Evolutionary conservation across 2,888 invertebrate genomes (phyloP), one percentile per base, ranked within the genome.

Genomic region (Leucania comma): DNA sequence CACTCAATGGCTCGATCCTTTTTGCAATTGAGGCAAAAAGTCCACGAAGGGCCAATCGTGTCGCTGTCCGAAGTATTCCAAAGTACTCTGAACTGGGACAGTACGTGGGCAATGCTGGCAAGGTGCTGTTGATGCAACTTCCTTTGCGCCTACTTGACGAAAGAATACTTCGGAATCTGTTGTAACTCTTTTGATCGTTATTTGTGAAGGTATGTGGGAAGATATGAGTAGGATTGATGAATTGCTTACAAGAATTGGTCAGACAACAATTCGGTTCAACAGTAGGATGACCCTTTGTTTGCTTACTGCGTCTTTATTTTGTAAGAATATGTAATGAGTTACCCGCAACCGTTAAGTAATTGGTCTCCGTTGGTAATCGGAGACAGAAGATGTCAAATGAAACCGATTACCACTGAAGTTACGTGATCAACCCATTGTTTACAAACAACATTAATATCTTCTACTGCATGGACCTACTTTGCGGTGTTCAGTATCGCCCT

Each of bases 111-210:
- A 76, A 79, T 68, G 72, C 68, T 81, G 81, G 86, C 84, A 87
- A 90, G 91, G 88, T 89, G 89, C 86, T 88, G 87, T 86, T 94
- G 93, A 91, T 91, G 94, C 93, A 94, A 94, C 92, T 90, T 94
- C 93, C 93, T 92, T 85, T 79, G 89, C 92, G 88, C 93, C 92
- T 91, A 93, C 92, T 72, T 87, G 83, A 86, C 85, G 84, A 87
- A 90, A 90, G 88, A 88, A 88, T 87, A 83, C 87, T 87, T 86
- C 82, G 85, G 83, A 78, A 85, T 83, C 82, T 82, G 84, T 87
- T 78, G 76, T 69, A 81, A 78, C 73, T 74, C 69, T 83, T 83
- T 82, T 81, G 77, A 78, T 69, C 75, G 78, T 72, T 72, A 56
- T 60, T 64, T 62, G 46, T 73, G 22, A 67, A 50, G 65, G 48